Percentiles rank a stretch among this genome's conserved stretches.
Conservation (phyloP, 2,113 vertebrate species). For the Octodon degus region DNA sequence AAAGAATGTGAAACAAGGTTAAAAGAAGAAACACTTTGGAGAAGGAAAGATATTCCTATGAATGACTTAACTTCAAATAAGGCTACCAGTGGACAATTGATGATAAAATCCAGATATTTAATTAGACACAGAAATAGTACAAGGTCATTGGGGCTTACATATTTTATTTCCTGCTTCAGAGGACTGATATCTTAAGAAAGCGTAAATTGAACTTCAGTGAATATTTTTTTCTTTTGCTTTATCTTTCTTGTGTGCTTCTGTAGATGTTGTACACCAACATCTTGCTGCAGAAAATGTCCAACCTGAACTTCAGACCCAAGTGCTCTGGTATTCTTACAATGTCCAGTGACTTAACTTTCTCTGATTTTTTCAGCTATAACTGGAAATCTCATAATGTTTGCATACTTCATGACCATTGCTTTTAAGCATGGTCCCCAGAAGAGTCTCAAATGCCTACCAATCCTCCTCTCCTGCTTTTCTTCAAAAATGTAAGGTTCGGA, state of each 20-base stretch:
- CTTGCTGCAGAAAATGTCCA: background rate
- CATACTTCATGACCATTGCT: background rate
- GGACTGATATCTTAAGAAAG: background rate
- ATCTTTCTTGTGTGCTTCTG: background rate
- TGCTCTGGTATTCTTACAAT: background rate
- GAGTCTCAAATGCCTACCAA: background rate
- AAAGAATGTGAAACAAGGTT: background rate
- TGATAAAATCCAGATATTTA: background rate
- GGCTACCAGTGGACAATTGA: background rate
- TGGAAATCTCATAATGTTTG: background rate
- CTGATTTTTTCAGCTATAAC: background rate
- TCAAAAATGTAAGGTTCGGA: accelerated
- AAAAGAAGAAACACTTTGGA: background rate
- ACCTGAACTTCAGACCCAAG: background rate
- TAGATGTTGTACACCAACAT: background rate
- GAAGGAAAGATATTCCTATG: background rate
- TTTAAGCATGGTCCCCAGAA: background rate
- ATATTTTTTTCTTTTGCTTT: background rate
- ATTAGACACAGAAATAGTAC: background rate
- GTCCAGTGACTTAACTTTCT: background rate
- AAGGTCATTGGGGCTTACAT: background rate
- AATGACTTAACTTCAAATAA: background rate
- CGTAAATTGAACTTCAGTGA: background rate
- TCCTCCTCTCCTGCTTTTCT: background rate
- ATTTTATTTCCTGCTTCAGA: background rate